Percentiles rank a stretch among this genome's conserved stretches.
Conservation (phyloP, 2,888 invertebrate genomes). For the Herminia tarsipennalis region DNA sequence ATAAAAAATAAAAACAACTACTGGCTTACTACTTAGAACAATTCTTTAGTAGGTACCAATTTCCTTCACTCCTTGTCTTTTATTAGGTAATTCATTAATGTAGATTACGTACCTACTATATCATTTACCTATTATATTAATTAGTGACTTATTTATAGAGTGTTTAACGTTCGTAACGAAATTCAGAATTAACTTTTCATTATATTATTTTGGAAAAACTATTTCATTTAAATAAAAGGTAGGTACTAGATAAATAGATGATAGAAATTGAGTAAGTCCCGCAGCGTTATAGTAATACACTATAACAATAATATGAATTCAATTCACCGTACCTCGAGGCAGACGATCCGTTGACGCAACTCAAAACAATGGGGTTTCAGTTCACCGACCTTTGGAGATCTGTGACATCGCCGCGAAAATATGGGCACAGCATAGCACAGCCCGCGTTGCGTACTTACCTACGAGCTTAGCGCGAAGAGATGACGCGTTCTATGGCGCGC, state of each 20-base stretch:
- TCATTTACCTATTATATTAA: no score
- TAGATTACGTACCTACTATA: no score
- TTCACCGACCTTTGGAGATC: constrained; percentile 80
- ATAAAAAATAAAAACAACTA: no score
- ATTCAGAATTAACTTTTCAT: no score
- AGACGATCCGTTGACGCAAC: constrained; percentile 82
- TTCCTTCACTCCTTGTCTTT: no score
- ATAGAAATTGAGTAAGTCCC: constrained; percentile 65
- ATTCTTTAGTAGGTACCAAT: no score
- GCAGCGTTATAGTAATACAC: constrained; percentile 67
- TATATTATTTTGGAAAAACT: no score
- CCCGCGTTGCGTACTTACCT: constrained; percentile 56
- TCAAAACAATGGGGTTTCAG: constrained; percentile 80
- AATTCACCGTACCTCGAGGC: constrained; percentile 74
- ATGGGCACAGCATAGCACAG: constrained; percentile 68
- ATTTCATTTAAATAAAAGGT: no score
- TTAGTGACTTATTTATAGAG: no score
- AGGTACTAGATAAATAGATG: constrained; percentile 20
- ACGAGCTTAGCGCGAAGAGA: constrained; percentile 44
- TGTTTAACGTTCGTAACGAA: no score
- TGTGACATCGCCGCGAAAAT: constrained; percentile 82
- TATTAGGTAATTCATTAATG: no score
- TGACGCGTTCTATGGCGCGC: constrained; percentile 71
- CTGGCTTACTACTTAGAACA: no score
- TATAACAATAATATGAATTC: constrained; percentile 75